Conservation (phyloP, 2,888 invertebrate genomes). For the Apodemia mormo region DNA sequence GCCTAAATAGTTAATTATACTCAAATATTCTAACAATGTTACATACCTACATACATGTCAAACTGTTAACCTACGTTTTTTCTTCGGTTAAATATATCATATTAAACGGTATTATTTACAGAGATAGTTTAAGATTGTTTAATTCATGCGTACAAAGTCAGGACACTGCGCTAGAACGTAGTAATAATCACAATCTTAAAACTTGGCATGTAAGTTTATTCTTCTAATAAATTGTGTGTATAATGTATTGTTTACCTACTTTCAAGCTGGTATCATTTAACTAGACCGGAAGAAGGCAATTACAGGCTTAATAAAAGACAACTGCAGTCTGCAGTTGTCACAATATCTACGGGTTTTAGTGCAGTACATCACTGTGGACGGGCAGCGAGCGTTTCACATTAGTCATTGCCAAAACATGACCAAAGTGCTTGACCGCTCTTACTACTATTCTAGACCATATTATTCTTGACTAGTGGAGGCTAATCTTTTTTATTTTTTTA, state of each 20-base stretch:
- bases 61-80: too few species aligned
- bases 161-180: not conserved
- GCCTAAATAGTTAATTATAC: too few species aligned
- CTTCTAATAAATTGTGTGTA: not conserved
- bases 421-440: not conserved
- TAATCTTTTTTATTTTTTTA: too few species aligned
- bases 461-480: too few species aligned
- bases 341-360: conserved; percentile 8
- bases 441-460: not conserved
- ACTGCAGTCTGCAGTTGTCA: conserved; percentile 8
- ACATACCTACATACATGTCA: too few species aligned
- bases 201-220: conserved; percentile 1
- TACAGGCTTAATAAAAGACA: conserved; percentile 15
- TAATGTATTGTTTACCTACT: conserved; percentile 1
- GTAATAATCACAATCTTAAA: not conserved
- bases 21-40: too few species aligned
- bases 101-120: too few species aligned
- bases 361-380: conserved; percentile 10
- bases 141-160: too few species aligned
- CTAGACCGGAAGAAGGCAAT: conserved; percentile 9
- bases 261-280: conserved; percentile 2
- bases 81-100: too few species aligned
- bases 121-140: too few species aligned
- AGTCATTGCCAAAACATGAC: conserved; percentile 4
- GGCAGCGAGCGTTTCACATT: conserved; percentile 1